A percentile compares a stretch with the other conserved stretches of the same genome.
Evolutionary conservation across 30 jellyfish, hydroid and myxozoan species (phyloP).

Genomic region (Aurelia aurita): DNA sequence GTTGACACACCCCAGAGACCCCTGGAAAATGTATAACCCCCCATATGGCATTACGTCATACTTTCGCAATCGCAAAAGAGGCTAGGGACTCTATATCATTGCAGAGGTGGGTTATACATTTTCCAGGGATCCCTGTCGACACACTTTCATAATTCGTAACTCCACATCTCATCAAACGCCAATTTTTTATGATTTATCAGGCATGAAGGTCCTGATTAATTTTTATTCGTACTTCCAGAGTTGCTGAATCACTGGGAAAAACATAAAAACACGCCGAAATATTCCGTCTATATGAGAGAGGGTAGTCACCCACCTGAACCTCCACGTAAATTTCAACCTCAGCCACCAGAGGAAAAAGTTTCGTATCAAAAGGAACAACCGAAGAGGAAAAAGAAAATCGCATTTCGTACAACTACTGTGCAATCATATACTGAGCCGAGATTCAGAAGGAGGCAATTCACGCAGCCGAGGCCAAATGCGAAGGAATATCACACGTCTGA

Average conservation of each 20-base stretch:
- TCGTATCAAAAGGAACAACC: neutral
- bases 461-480: slow-evolving; percentile 73
- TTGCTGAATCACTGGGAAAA: slow-evolving; percentile 69
- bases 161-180: no score
- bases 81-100: no score
- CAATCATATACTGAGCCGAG: slow-evolving; percentile 23
- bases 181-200: no score
- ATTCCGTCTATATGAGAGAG: slow-evolving; percentile 7
- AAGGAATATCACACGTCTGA: slow-evolving; percentile 84
- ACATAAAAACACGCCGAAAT: slow-evolving; percentile 37
- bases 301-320: slow-evolving; percentile 12
- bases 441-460: slow-evolving; percentile 19
- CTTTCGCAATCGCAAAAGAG: no score
- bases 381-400: neutral
- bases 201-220: neutral
- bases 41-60: no score
- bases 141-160: no score
- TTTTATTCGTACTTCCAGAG: slow-evolving; percentile 15
- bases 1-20: no score
- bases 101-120: no score
- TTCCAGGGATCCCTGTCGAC: no score
- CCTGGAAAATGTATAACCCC: no score
- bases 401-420: slow-evolving; percentile 31
- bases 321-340: slow-evolving; percentile 4
- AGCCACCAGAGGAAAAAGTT: neutral